Evolutionary conservation across 2,888 invertebrate species (phyloP).

Genomic region (Lissocephala sabroskyi): DNA sequence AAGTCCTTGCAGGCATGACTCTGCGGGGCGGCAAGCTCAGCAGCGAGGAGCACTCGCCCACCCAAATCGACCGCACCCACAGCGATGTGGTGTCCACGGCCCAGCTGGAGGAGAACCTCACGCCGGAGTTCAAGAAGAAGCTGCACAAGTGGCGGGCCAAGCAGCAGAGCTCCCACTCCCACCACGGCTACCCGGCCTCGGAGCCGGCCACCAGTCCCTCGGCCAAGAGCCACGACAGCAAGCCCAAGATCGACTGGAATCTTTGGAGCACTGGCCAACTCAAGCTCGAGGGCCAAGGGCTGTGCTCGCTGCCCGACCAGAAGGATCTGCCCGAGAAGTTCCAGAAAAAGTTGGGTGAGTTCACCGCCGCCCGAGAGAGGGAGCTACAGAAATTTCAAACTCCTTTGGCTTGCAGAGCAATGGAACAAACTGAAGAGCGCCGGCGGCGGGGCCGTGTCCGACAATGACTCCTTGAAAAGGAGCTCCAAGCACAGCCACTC

Average conservation of each 20-base stretch:
- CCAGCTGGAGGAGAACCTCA: constrained; percentile 78
- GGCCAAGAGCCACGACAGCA: constrained; percentile 67
- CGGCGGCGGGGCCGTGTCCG: constrained; percentile 73
- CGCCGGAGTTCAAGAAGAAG: constrained; percentile 87
- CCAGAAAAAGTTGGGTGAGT: constrained; percentile 81
- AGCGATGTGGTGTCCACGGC: constrained; percentile 64
- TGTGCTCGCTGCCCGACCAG: constrained; percentile 75
- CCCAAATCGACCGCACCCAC: constrained; percentile 49
- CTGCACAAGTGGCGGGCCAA: constrained; percentile 88
- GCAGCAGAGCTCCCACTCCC: constrained; percentile 44
- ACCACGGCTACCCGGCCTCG: constrained; percentile 47
- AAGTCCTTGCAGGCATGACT: constrained; percentile 1
- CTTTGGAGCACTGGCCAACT: constrained; percentile 75
- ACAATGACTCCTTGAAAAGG: constrained; percentile 67
- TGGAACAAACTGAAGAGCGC: constrained; percentile 85
- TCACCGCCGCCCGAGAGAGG: too few species aligned
- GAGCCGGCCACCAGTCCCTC: constrained; percentile 52
- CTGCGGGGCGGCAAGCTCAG: constrained; percentile 40
- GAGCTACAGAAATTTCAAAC: too few species aligned
- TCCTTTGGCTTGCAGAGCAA: too few species aligned
- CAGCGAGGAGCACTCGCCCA: constrained; percentile 64
- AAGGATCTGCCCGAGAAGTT: constrained; percentile 86
- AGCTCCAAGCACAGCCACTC: constrained; percentile 49
- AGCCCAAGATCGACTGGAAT: constrained; percentile 76
- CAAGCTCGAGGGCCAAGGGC: constrained; percentile 70